Evolutionary conservation across 2,797 vertebrate species (phyloP).

Genomic region (Lepus oiostolus): DNA sequence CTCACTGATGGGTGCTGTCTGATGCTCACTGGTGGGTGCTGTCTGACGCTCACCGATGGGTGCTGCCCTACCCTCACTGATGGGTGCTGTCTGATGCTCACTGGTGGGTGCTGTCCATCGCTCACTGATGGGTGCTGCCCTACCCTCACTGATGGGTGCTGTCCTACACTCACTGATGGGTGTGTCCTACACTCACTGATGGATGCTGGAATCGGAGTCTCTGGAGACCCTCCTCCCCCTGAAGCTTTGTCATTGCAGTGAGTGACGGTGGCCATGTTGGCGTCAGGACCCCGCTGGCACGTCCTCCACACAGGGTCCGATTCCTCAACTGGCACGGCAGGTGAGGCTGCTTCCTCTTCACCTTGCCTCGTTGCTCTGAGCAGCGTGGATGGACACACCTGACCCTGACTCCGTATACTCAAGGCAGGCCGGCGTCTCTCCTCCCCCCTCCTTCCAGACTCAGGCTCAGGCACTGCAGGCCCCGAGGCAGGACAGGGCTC

Average conservation of each 20-base stretch:
- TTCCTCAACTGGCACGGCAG: conserved; percentile 52
- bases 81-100: too few species aligned
- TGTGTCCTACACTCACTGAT: not conserved
- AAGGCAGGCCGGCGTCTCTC: not conserved
- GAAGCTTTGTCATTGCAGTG: conserved; percentile 43
- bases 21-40: too few species aligned
- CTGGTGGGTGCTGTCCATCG: not conserved
- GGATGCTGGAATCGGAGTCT: not conserved
- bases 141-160: too few species aligned
- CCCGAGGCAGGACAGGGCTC: not conserved
- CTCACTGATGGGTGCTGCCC: not conserved
- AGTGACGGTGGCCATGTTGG: conserved; percentile 56
- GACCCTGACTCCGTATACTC: conserved; percentile 51
- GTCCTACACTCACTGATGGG: too few species aligned
- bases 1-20: too few species aligned
- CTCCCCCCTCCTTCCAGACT: conserved; percentile 18
- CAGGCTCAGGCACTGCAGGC: too few species aligned
- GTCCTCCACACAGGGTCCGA: conserved; percentile 7
- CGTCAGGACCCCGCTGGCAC: not conserved
- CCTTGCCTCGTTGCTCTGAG: conserved; percentile 65
- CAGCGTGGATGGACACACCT: conserved; percentile 65
- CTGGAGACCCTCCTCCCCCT: conserved; percentile 54
- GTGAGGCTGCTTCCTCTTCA: conserved; percentile 77
- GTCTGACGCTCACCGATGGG: not conserved
- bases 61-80: too few species aligned